Evolutionary conservation across 2,888 invertebrate genomes (phyloP), one percentile per base, ranked within the genome.

Genomic region (Pollenia labialis): DNA sequence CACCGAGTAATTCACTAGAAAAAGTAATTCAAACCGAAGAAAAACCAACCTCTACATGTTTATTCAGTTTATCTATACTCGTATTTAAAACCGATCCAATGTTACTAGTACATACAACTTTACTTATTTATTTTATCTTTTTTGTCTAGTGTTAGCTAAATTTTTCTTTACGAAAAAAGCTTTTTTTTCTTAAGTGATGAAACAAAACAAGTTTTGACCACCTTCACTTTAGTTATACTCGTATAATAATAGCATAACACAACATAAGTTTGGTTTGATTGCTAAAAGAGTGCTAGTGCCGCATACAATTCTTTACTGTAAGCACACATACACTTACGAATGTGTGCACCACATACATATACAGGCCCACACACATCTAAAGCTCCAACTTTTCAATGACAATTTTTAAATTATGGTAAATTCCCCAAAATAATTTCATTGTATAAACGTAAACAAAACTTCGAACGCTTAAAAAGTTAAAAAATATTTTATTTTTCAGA

Each of bases 161-260:
- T 84, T 84, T 86, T 87, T 81, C 80, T 84, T 82, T 16, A 79
- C 66, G 54, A 64, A 80, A 74, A 83, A 82, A 71, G 69, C 74
- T 69, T 75, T 85, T 82, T 79, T 62, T 85, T 80, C 62, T 76
- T 23, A 72, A 83, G 66, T 87, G 84, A 87, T 87, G 84, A 87
- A 84, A 87, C 81, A 86, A 87, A 87, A 84, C 86, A 77, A 84
- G 86, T 87, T 87, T 87, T 87, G 86, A 84, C 86, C 86, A 87
- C 86, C 86, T 87, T 87, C 86, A 84, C 86, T 83, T 84, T 69
- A 81, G 60, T 68, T 80, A 62, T 72, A 52, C 54, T 54, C 23
- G 79, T 58, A 56, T 42, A 64, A 56, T 42, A 64, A 54, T 40
- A 81, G 54, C 72, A 71, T 71, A 72, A 81, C 79, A 74, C 72